Base-by-base conservation (phyloP, 2,888 invertebrate species). In the Uloborus plumipes region DNA sequence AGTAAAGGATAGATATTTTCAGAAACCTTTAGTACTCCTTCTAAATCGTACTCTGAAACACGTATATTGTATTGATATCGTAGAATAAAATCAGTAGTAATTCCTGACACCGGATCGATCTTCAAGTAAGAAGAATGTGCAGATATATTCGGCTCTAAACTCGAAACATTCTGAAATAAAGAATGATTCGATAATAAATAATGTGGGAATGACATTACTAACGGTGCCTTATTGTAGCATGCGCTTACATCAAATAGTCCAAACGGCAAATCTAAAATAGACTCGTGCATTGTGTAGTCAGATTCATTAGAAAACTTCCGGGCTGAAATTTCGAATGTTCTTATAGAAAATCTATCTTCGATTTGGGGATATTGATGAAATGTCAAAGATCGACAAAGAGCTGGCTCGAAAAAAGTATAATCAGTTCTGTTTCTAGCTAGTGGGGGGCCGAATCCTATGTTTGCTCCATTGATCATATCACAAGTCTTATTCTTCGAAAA, bases 61-160 rank as follows among this genome's bases (percentile, higher is more conserved):
- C 9, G 20, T 14, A 71, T 49, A 55, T 59, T 71, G 20, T 58
- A 49, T 49, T 71, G 59, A 59, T 49, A 71, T 3, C 70, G 18
- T 15, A 71, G 20, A 15, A 22, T 16, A 3, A 59, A 47, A 15
- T 59, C 31, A 20, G 51, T 59, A 13, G 58, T 47, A 4, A 71
- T n/a, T 26, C 58, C 59, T 2, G 70, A 74, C 89, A 95, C 95
- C 65, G 97, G 97, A 88, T 96, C 96, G 0, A 97, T 92, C 87
- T 97, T 96, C 73, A 97, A 92, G 89, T 92, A 95, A 55, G 96
- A 92, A 81, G 93, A 92, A 90, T 97, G 65, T 14, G 22, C 16
- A 6, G 97, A n/a, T 20, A 39, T 16, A 55, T 78, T 58, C 6
- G 83, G 83, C 14, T 67, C 26, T 58, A 84, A 20, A 0, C 79